These are phyloP conservation scores for Ciona savignyi DNA, from an alignment of 23 tunicate genomes.

Conservation along the genomic window DNA sequence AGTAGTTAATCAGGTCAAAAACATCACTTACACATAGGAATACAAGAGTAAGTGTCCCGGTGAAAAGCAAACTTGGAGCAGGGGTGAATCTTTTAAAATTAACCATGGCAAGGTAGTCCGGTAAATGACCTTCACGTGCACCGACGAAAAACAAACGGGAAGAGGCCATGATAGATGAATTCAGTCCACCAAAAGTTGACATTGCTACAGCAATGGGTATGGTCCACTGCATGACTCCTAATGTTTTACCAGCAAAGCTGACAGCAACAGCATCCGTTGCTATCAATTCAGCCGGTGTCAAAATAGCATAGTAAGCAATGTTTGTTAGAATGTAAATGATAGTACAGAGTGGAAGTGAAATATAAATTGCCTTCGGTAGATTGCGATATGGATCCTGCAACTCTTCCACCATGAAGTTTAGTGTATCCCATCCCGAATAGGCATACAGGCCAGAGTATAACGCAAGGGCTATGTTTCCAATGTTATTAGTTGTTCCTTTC, in stretches of 20 bases:
- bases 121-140: constrained; percentile 91
- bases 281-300: constrained; percentile 74
- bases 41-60: constrained; percentile 62
- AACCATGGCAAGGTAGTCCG: constrained; percentile 89
- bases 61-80: constrained; percentile 70
- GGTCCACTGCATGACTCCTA: constrained; percentile 50
- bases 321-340: constrained; percentile 81
- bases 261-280: constrained; percentile 83
- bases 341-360: constrained; percentile 75
- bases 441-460: constrained; percentile 83
- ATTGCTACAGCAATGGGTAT: constrained; percentile 88
- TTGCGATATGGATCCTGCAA: constrained; percentile 87
- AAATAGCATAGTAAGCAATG: constrained; percentile 81
- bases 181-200: constrained; percentile 91
- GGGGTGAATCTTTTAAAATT: constrained; percentile 65
- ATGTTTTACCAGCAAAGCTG: constrained; percentile 58
- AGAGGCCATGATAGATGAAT: constrained; percentile 91
- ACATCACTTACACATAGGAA: constrained; percentile 82
- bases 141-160: constrained; percentile 83
- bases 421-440: constrained; percentile 96
- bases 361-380: constrained; percentile 45
- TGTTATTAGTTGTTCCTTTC: constrained; percentile 46
- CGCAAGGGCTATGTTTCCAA: constrained; percentile 66
- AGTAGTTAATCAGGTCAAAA: constrained; percentile 83
- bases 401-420: constrained; percentile 97